A percentile compares a stretch with the other conserved stretches of the same genome.
Evolutionary conservation across 1,140 invertebrate species (phyloP).

Genomic region (Drosophila paulistorum): DNA sequence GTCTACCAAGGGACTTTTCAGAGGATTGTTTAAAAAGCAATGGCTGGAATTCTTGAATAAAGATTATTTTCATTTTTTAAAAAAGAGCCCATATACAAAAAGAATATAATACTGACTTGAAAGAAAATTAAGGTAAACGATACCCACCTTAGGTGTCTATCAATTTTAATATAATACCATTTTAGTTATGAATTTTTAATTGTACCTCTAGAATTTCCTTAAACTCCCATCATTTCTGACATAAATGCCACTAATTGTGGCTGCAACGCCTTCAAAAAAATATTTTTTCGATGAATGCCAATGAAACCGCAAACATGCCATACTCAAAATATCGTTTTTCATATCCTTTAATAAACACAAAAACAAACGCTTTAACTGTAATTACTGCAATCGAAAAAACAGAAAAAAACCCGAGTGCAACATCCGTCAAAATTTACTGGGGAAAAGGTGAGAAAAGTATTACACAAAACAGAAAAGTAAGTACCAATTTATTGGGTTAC

Average conservation of each 20-base stretch:
- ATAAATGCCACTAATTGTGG: slow-evolving; percentile 68
- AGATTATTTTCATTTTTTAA: too few species aligned
- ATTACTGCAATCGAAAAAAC: slow-evolving; percentile 44
- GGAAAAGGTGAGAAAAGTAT: slow-evolving; percentile 76
- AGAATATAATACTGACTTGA: too few species aligned
- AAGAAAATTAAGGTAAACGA: too few species aligned
- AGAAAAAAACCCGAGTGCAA: slow-evolving; percentile 11
- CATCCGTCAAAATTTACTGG: slow-evolving; percentile 27
- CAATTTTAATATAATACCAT: not conserved
- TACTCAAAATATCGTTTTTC: slow-evolving; percentile 29
- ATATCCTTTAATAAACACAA: slow-evolving; percentile 40
- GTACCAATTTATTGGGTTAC: not conserved
- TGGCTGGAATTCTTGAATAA: too few species aligned
- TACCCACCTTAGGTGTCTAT: too few species aligned
- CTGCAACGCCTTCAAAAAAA: slow-evolving; percentile 36
- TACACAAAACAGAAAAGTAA: slow-evolving; percentile 28
- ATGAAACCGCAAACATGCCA: slow-evolving; percentile 58
- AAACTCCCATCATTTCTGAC: slow-evolving; percentile 24
- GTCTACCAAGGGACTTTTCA: too few species aligned
- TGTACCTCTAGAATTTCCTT: not conserved
- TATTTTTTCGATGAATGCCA: not conserved
- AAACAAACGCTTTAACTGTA: slow-evolving; percentile 50
- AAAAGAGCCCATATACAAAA: too few species aligned
- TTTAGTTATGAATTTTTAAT: not conserved
- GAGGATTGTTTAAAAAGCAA: too few species aligned